These are phyloP conservation scores for Drosophila picticornis DNA, from an alignment of 2,888 invertebrate genomes.

Conservation along the genomic window DNA sequence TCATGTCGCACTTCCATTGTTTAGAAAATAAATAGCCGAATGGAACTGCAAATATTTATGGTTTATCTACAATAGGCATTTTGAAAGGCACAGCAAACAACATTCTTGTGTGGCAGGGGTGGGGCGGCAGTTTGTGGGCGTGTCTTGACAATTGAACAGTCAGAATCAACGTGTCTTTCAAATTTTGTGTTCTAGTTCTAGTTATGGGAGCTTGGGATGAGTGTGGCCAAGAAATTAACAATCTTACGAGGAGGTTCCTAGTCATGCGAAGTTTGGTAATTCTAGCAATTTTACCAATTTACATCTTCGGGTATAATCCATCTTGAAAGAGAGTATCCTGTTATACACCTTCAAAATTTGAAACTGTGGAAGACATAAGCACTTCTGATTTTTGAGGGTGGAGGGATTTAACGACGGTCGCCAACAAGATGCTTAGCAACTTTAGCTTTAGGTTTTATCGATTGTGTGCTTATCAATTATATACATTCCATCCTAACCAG, in stretches of 20 bases:
- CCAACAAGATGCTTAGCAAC: neutral
- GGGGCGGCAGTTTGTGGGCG: neutral
- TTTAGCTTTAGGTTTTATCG: neutral
- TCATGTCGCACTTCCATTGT: slow-evolving; percentile 26
- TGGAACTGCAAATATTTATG: slow-evolving; percentile 43
- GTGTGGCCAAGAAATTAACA: neutral
- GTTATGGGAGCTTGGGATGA: neutral
- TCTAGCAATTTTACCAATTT: neutral
- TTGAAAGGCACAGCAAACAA: slow-evolving; percentile 3
- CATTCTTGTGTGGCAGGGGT: neutral
- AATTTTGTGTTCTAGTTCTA: neutral
- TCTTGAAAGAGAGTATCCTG: rapidly evolving
- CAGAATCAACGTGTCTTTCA: neutral
- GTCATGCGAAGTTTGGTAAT: neutral
- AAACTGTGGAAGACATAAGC: neutral
- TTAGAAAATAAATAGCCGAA: slow-evolving; percentile 2
- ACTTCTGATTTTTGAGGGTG: neutral
- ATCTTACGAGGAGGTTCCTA: neutral
- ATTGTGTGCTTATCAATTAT: neutral
- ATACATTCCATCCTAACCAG: neutral
- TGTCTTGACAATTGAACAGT: neutral
- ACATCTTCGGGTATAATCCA: neutral
- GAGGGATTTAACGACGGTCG: neutral
- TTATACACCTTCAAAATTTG: neutral
- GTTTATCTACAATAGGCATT: slow-evolving; percentile 40